phyloP scores from a whole-genome alignment of 2,797 vertebrate genomes.

The Smutsia temminckii region DNA sequence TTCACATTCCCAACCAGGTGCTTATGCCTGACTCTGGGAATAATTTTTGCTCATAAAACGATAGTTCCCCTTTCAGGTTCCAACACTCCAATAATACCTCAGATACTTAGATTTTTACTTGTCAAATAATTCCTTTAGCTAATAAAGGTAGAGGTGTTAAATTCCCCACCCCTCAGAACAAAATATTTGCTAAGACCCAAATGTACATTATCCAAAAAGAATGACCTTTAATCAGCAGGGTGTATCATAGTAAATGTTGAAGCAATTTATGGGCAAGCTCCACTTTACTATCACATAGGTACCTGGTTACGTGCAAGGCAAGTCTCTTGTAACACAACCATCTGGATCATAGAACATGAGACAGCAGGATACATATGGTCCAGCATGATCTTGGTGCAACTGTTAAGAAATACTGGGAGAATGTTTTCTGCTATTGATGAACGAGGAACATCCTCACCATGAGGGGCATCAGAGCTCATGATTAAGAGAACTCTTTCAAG shows the following conservation, averaged over 20 bases:
- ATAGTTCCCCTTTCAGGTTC: not conserved
- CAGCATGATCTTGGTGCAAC: not conserved
- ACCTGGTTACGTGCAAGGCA: not conserved
- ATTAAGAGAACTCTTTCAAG: not conserved
- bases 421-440: not conserved
- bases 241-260: not conserved
- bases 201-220: not conserved
- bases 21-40: not conserved
- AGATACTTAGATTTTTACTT: not conserved
- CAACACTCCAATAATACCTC: not conserved
- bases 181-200: not conserved
- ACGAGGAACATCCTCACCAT: not conserved
- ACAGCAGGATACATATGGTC: not conserved
- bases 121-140: slow-evolving; percentile 2
- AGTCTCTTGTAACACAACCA: not conserved
- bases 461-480: not conserved
- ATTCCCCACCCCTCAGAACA: not conserved
- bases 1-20: not conserved
- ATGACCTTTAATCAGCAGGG: not conserved
- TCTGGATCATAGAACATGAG: not conserved
- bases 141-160: not conserved
- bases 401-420: not conserved
- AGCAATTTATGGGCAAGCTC: not conserved
- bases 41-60: not conserved
- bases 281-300: not conserved